Conservation (phyloP, 2,888 invertebrate species). For the Rotaria macrura region DNA sequence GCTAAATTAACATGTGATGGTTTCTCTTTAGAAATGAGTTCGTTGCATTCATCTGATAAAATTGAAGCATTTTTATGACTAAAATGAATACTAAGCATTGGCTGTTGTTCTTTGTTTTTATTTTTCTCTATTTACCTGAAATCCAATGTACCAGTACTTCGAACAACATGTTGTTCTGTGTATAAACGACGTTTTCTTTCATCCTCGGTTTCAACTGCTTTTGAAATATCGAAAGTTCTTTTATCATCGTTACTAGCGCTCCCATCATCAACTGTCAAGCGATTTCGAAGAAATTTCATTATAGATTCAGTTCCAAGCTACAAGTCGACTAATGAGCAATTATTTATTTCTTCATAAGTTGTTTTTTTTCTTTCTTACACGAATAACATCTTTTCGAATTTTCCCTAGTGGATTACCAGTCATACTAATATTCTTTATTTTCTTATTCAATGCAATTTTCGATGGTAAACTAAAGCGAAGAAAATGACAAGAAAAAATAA, state of each 20-base stretch:
- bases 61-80: conserved; percentile 1
- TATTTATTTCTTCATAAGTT: neutral
- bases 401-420: neutral
- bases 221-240: neutral
- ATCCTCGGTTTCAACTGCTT: neutral
- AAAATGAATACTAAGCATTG: neutral
- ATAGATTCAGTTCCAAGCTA: neutral
- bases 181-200: conserved; percentile 20
- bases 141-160: conserved; percentile 18
- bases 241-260: neutral
- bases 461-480: neutral
- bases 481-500: neutral
- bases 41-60: neutral
- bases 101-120: neutral
- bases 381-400: conserved; percentile 8
- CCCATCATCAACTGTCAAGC: conserved; percentile 13
- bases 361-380: neutral
- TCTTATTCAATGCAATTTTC: conserved; percentile 3
- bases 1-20: neutral
- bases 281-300: conserved; percentile 21
- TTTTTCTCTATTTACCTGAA: neutral
- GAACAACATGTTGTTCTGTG: conserved; percentile 3
- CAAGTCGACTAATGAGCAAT: neutral
- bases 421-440: conserved; percentile 15
- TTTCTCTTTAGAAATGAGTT: neutral